Evolutionary conservation across 1,140 invertebrate species (phyloP).

Genomic region (Brachionus asplanchnoidis): DNA sequence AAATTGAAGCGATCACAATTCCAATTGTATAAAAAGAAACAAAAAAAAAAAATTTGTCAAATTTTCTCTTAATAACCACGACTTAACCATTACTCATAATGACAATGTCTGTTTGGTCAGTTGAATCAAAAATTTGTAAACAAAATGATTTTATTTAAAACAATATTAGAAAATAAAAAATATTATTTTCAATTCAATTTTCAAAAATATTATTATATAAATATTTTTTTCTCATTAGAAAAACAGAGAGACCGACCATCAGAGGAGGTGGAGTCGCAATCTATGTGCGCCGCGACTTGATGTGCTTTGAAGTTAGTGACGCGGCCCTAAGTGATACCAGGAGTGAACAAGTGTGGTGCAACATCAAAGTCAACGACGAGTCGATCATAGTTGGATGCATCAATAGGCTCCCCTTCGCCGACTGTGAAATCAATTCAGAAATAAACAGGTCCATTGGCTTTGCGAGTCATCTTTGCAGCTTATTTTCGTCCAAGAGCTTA

Average conservation of each 20-base stretch:
- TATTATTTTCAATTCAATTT: no score
- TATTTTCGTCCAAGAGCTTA: background rate
- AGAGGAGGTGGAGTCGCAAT: background rate
- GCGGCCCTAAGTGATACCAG: background rate
- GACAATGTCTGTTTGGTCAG: no score
- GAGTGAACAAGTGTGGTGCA: background rate
- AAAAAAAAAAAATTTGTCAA: no score
- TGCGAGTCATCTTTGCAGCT: background rate
- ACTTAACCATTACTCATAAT: no score
- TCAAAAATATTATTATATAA: no score
- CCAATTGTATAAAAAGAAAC: no score
- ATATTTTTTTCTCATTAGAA: no score
- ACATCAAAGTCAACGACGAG: background rate
- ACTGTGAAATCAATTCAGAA: background rate
- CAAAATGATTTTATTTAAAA: no score
- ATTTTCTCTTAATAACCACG: no score
- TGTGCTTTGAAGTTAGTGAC: background rate
- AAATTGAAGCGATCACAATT: no score
- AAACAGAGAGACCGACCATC: background rate
- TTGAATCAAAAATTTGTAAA: no score
- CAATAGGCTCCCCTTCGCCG: background rate
- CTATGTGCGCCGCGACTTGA: background rate
- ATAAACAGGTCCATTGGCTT: background rate
- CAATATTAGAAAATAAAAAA: no score
- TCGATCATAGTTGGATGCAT: background rate